These are phyloP conservation scores for Sitta carolinensis DNA, from an alignment of 2,797 vertebrate species.

Conservation along the genomic window DNA sequence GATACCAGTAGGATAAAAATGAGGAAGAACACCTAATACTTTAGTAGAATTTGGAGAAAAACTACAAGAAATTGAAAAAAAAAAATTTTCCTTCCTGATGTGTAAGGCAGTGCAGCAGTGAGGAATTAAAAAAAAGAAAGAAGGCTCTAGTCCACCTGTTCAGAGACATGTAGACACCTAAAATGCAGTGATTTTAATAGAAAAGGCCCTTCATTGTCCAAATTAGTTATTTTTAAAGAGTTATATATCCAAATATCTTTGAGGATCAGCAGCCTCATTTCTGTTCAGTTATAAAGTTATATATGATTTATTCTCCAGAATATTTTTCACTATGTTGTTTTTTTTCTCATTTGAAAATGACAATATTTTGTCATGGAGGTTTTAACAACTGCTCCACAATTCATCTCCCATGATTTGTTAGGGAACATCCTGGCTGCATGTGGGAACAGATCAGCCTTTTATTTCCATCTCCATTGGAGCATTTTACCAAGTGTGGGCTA, in stretches of 20 bases:
- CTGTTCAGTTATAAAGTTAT: background rate
- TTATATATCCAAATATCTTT: background rate
- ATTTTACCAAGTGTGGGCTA: constrained; percentile 91
- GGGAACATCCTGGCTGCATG: constrained; percentile 95
- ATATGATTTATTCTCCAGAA: background rate
- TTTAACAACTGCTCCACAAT: background rate
- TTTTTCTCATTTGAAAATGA: background rate
- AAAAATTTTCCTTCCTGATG: background rate
- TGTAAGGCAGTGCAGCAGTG: background rate
- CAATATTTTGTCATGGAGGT: background rate
- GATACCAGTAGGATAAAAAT: background rate
- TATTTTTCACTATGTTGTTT: background rate
- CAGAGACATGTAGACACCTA: background rate
- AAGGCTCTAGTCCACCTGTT: background rate
- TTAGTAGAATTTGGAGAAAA: background rate
- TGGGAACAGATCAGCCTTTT: constrained; percentile 96
- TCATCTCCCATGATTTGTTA: constrained; percentile 39
- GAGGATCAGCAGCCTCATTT: background rate
- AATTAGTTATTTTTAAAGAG: background rate
- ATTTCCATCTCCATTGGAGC: constrained; percentile 90
- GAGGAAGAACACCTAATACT: background rate
- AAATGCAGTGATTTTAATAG: background rate
- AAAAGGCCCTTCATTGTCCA: background rate
- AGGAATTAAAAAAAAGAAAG: background rate
- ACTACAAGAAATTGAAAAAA: background rate